Percentiles rank a stretch among this genome's conserved stretches.
These are phyloP conservation scores for Helostoma temminkii DNA, from an alignment of 2,797 vertebrate species.

Conservation along the genomic window DNA sequence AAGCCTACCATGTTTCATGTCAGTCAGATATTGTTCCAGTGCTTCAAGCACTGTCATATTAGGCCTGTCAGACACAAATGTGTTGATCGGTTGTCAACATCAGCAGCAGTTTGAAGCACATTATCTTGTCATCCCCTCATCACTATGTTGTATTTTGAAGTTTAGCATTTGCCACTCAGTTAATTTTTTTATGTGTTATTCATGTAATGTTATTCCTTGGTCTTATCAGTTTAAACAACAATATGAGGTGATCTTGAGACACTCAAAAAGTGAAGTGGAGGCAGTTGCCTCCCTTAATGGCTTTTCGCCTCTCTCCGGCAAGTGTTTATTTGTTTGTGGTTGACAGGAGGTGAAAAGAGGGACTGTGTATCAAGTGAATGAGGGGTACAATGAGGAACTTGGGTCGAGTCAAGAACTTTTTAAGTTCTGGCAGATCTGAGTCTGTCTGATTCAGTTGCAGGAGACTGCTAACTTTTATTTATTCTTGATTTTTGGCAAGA, in stretches of 20 bases:
- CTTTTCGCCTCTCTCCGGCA: conserved; percentile 57
- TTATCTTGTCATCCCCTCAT: background rate
- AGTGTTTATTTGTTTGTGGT: conserved; percentile 73
- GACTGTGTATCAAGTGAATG: conserved; percentile 61
- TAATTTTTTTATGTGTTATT: background rate
- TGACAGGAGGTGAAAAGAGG: conserved; percentile 64
- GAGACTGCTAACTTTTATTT: conserved; percentile 36
- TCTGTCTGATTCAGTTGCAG: conserved; percentile 47
- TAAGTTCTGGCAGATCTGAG: conserved; percentile 53
- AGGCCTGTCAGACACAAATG: background rate
- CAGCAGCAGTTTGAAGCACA: background rate
- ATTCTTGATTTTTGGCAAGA: conserved; percentile 19
- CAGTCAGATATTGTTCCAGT: background rate
- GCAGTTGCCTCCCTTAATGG: conserved; percentile 30
- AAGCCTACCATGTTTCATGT: background rate
- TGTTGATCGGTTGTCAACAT: background rate
- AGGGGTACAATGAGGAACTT: conserved; percentile 47
- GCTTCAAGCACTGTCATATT: background rate
- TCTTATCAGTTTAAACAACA: conserved; percentile 11
- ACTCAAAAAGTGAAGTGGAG: conserved; percentile 32
- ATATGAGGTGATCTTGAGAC: conserved; percentile 27
- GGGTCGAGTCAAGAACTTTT: conserved; percentile 59
- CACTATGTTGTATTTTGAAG: background rate
- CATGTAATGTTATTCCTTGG: background rate
- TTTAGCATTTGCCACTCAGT: background rate